Percentiles rank a stretch among this genome's conserved stretches.
Conservation (phyloP, 2,797 vertebrate species). For the Spea hammondii region DNA sequence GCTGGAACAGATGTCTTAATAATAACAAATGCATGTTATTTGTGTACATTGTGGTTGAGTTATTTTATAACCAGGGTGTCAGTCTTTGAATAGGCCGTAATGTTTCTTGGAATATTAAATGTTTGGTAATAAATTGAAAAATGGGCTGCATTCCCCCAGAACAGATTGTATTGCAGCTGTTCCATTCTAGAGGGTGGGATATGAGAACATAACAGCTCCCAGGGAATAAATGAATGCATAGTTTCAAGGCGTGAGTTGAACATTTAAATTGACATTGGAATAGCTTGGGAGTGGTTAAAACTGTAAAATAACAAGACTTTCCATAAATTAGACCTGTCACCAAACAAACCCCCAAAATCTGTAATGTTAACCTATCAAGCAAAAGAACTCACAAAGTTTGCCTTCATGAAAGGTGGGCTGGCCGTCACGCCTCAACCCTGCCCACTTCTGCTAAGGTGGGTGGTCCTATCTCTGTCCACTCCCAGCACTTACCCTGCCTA, state of each 20-base stretch:
- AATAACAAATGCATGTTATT: background rate
- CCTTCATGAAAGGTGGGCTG: too few species aligned
- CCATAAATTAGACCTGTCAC: too few species aligned
- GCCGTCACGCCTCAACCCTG: too few species aligned
- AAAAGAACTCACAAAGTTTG: too few species aligned
- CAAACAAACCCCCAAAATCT: too few species aligned
- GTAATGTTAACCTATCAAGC: too few species aligned
- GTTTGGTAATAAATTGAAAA: constrained; percentile 24
- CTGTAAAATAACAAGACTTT: too few species aligned
- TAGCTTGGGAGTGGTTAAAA: constrained; percentile 12
- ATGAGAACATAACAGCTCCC: constrained; percentile 58
- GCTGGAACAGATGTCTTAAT: background rate
- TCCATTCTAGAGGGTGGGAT: constrained; percentile 51
- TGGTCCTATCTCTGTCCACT: too few species aligned
- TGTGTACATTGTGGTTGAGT: background rate
- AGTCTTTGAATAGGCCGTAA: constrained; percentile 55
- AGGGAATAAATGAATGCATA: constrained; percentile 27
- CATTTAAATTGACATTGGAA: constrained; percentile 4
- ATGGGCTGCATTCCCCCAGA: constrained; percentile 3
- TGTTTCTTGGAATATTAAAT: constrained; percentile 12
- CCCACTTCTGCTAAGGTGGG: too few species aligned
- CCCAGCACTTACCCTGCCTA: too few species aligned
- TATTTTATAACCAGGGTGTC: constrained; percentile 56
- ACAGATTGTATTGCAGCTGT: constrained; percentile 35
- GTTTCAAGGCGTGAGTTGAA: background rate